Evolutionary conservation across 2,113 vertebrate genomes (phyloP).

Genomic region (Platichthys flesus): DNA sequence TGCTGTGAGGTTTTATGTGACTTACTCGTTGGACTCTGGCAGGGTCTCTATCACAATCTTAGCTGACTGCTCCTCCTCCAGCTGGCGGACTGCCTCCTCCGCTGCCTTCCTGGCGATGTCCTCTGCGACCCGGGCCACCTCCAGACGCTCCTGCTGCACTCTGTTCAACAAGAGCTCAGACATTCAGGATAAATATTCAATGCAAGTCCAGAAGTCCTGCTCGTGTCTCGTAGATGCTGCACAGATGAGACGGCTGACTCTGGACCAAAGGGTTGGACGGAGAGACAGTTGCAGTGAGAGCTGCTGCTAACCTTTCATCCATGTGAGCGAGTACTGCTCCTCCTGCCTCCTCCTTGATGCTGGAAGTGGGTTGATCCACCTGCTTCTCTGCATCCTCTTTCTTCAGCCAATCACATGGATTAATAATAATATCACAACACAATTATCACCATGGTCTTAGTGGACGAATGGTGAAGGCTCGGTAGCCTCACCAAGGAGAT

Average conservation of each 20-base stretch:
- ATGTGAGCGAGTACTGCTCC: slow-evolving; percentile 45
- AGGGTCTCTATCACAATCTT: slow-evolving; percentile 61
- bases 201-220: too few relatives aligned
- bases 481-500: too few relatives aligned
- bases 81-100: slow-evolving; percentile 69
- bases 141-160: slow-evolving; percentile 69
- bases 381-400: slow-evolving; percentile 27
- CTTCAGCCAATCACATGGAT: slow-evolving; percentile 42
- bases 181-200: neutral
- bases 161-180: slow-evolving; percentile 43
- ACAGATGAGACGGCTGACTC: too few relatives aligned
- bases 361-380: slow-evolving; percentile 40
- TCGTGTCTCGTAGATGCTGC: too few relatives aligned
- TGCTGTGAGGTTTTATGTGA: neutral
- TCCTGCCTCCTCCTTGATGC: slow-evolving; percentile 59
- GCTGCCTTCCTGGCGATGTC: slow-evolving; percentile 73
- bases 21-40: slow-evolving; percentile 75
- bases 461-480: too few relatives aligned
- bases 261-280: too few relatives aligned
- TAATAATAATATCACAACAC: neutral
- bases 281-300: neutral
- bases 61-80: slow-evolving; percentile 66
- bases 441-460: neutral
- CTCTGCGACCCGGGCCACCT: slow-evolving; percentile 70
- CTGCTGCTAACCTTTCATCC: slow-evolving; percentile 69